Evolutionary conservation across 1,140 invertebrate species (phyloP), one percentile per base, ranked within the genome.

Genomic region (Halesus radiatus): DNA sequence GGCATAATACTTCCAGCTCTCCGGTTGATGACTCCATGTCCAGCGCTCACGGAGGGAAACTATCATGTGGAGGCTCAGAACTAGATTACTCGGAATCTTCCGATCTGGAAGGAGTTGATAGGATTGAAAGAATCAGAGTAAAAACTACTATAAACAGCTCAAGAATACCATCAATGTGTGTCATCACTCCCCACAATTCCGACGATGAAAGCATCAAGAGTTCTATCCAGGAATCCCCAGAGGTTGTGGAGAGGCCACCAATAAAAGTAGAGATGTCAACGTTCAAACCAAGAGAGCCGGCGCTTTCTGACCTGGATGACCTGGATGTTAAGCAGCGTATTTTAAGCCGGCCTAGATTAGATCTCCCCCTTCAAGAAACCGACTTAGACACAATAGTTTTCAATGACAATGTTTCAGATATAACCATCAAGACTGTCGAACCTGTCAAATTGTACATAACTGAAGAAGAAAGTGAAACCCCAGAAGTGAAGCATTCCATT

Each of bases 131-230:
- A 84, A 95, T 97, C 70, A 90, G 95, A 80, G 93, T 93, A 15
- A 97, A 97, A 88, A 97, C 96, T 0, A 94, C 94, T 6, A 96
- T 97, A 37, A 96, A 94, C 81, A 94, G 94, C 13, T 95, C 94
- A 83, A 91, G 96, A 81, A 97, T 97, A 85, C 96, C 96, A 3
- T 97, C 96, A 0, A 96, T 98, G 94, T 97, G 96, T 87, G 95
- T 96, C 0, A 97, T 97, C 18, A 97, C 96, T 7, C 96, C 96
- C 10, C 93, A 94, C 1, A 94, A 94, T 76, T 96, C 95, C 64
- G 96, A 97, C 81, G 96, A 97, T 84, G 96, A 96, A 85, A 93
- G 93, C 77, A 86, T 91, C 73, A 88, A 86, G 80, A 87, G 86
- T 76, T 74, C 64, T n/a, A 76, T 79, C 52, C 58, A 62, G 54